Conservation (phyloP, 2,797 vertebrate genomes). For the Enteromius treurensis region DNA sequence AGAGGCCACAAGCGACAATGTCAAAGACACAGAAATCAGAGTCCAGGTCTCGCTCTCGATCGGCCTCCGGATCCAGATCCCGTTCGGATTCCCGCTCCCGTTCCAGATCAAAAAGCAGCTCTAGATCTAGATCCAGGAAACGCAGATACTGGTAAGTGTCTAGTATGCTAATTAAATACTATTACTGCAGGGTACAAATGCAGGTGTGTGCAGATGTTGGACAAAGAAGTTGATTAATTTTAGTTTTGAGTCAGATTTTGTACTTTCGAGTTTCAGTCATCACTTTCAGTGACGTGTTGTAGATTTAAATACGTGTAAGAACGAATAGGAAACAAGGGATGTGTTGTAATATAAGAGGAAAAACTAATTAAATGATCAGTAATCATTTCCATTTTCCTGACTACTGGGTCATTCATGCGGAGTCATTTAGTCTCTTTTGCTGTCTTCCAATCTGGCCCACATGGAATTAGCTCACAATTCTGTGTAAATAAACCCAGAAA, state of each 20-base stretch:
- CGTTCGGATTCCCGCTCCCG: conserved; percentile 87
- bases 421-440: not conserved
- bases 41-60: conserved; percentile 89
- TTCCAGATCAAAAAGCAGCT: conserved; percentile 85
- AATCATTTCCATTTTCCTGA: not conserved
- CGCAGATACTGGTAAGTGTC: conserved; percentile 86
- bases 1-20: conserved; percentile 79
- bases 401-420: not conserved
- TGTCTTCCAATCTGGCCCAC: conserved; percentile 1
- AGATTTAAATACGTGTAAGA: not conserved
- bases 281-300: not conserved
- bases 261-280: not conserved
- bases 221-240: not conserved
- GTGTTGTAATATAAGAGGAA: not conserved
- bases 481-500: not conserved
- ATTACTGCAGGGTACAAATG: not conserved
- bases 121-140: conserved; percentile 88
- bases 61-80: conserved; percentile 86
- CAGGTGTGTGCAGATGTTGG: not conserved
- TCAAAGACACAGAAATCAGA: conserved; percentile 92
- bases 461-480: not conserved
- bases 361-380: not conserved
- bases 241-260: not conserved
- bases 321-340: not conserved
- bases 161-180: not conserved